Percentiles rank a stretch among this genome's conserved stretches.
These are phyloP conservation scores for Pseudococcus longispinus DNA, from an alignment of 2,888 invertebrate species.

Conservation along the genomic window DNA sequence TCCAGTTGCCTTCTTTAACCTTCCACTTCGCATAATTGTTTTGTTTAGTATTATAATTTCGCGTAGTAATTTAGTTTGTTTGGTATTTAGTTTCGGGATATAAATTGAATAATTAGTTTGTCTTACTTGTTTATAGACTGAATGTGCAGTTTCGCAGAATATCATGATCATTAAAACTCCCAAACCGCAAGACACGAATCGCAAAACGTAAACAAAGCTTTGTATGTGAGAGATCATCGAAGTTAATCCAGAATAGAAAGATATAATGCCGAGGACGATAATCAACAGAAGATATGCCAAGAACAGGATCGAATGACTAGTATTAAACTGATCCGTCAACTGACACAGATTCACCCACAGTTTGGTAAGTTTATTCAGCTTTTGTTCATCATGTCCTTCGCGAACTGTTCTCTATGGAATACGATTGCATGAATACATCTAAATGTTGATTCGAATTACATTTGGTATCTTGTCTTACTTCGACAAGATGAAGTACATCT, in stretches of 20 bases:
- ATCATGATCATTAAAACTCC: neutral
- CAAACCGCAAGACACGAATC: neutral
- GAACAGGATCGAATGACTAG: neutral
- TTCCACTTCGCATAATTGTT: too few species aligned
- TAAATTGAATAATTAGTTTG: neutral
- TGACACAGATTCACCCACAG: neutral
- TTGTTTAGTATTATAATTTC: neutral
- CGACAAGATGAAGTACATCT: neutral
- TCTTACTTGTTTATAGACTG: conserved; percentile 18
- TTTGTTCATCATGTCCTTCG: neutral
- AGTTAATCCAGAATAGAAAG: conserved; percentile 1
- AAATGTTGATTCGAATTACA: too few species aligned
- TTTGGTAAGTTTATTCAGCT: neutral
- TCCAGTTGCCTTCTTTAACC: too few species aligned
- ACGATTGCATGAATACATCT: neutral
- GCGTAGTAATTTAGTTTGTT: neutral
- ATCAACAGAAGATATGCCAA: neutral
- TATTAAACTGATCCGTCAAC: conserved; percentile 1
- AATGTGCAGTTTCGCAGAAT: conserved; percentile 28
- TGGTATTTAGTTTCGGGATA: too few species aligned
- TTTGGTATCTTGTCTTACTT: neutral
- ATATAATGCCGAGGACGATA: neutral
- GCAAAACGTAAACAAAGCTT: neutral
- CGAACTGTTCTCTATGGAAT: neutral
- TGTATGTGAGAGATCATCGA: neutral